A percentile compares a stretch with the other conserved stretches of the same genome.
Evolutionary conservation across 2,888 invertebrate species (phyloP).

Genomic region (Lottia gigantea): DNA sequence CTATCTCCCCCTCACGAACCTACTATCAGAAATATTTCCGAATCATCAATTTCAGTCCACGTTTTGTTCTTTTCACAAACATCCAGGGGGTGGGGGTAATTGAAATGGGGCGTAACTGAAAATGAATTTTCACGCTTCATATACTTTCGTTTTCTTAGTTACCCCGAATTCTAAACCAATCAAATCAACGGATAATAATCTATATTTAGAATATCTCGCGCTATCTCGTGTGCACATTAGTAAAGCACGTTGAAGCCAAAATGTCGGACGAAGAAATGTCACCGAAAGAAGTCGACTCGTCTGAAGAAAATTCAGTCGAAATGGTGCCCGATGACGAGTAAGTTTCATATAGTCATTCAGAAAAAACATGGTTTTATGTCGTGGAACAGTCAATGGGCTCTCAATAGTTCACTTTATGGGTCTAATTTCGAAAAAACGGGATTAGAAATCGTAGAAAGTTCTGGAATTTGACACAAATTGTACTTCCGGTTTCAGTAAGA

Average conservation of each 20-base stretch:
- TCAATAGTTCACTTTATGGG: not conserved
- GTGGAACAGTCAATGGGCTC: not conserved
- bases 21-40: no score
- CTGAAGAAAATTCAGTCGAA: not conserved
- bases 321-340: not conserved
- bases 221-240: not conserved
- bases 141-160: no score
- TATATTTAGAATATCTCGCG: constrained; percentile 5
- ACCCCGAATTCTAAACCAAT: no score
- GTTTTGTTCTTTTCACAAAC: no score
- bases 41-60: no score
- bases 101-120: no score
- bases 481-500: not conserved
- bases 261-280: constrained; percentile 11
- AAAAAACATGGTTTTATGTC: not conserved
- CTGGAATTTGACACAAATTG: not conserved
- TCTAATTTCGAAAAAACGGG: not conserved
- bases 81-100: no score
- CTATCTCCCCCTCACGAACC: no score
- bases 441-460: not conserved
- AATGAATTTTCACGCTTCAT: no score
- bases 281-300: not conserved
- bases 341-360: not conserved
- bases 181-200: not conserved
- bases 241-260: not conserved